phyloP scores from a whole-genome alignment of 2,797 vertebrate species.

The Merluccius polli region DNA sequence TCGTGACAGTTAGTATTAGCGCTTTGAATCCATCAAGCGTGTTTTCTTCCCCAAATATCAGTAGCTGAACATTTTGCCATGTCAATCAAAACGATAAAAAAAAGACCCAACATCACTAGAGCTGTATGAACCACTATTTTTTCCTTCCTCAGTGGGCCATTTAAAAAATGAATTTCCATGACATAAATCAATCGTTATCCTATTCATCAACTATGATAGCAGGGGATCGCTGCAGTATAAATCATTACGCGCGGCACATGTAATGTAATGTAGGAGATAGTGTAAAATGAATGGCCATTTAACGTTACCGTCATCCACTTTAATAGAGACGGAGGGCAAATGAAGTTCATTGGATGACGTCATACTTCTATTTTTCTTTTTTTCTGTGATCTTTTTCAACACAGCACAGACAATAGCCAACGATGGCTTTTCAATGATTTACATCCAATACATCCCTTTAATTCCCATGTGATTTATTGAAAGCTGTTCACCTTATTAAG shows the following conservation, averaged over 20 bases:
- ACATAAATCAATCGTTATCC: slow-evolving; percentile 23
- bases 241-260: slow-evolving; percentile 45
- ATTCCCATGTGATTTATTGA: not conserved
- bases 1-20: not conserved
- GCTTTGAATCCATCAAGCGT: not conserved
- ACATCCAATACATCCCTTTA: not conserved
- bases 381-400: not conserved
- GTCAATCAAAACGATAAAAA: not conserved
- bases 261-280: slow-evolving; percentile 36
- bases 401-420: not conserved
- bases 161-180: slow-evolving; percentile 45
- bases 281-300: slow-evolving; percentile 35
- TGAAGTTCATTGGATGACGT: slow-evolving; percentile 43
- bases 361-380: slow-evolving; percentile 20
- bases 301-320: slow-evolving; percentile 46
- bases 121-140: slow-evolving; percentile 11
- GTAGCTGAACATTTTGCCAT: not conserved
- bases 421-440: not conserved
- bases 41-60: not conserved
- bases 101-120: not conserved
- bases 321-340: slow-evolving; percentile 37
- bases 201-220: slow-evolving; percentile 27
- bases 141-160: slow-evolving; percentile 22
- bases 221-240: slow-evolving; percentile 34
- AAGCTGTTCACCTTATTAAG: not conserved